Conservation (phyloP, 2,797 vertebrate genomes). For the Macrochelys suwanniensis region DNA sequence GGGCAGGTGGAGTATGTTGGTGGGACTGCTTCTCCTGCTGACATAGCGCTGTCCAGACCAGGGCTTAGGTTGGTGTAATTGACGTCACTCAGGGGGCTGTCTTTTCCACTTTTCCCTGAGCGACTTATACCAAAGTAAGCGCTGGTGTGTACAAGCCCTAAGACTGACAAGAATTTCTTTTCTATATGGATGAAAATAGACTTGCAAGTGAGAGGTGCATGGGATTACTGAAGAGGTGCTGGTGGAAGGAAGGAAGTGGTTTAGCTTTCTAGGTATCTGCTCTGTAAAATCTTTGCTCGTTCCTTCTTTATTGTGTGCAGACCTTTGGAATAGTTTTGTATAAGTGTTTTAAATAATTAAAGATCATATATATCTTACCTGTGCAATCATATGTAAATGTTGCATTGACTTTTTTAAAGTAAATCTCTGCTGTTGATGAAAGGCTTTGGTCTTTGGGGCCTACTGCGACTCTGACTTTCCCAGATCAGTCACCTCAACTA, state of each 20-base stretch:
- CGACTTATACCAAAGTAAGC: no score
- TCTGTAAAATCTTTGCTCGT: not conserved
- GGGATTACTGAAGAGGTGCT: not conserved
- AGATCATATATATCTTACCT: not conserved
- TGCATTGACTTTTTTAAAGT: not conserved
- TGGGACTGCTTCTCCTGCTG: no score
- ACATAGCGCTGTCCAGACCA: no score
- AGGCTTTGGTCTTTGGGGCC: not conserved
- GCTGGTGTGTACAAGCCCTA: no score
- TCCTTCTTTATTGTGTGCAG: fast-evolving
- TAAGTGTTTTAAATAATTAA: fast-evolving
- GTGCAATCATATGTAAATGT: not conserved
- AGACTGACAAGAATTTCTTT: not conserved
- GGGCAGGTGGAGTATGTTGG: no score
- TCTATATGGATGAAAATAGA: not conserved
- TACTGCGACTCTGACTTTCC: not conserved
- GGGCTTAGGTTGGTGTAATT: no score
- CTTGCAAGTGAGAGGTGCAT: fast-evolving
- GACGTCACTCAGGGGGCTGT: no score
- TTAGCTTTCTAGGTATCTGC: not conserved
- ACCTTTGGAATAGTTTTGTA: fast-evolving
- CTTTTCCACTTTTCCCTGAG: no score
- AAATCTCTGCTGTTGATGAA: not conserved
- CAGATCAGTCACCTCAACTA: not conserved
- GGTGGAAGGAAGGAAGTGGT: not conserved